Conservation (phyloP, 2,888 invertebrate genomes). For the Adelognathus sp. region DNA sequence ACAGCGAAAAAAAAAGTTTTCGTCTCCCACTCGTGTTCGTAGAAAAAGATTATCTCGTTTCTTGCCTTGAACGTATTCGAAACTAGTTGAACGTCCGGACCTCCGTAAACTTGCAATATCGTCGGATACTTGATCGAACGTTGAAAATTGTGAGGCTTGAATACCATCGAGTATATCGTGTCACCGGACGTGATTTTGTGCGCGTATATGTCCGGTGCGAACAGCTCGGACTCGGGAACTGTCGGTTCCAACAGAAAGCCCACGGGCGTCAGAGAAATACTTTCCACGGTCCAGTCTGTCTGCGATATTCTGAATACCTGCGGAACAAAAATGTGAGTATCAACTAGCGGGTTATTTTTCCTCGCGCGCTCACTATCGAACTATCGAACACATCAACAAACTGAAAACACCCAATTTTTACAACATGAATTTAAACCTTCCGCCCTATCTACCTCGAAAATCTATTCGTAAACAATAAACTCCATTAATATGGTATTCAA, state of each 20-base stretch:
- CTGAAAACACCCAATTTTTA: too few species aligned
- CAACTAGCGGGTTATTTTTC: too few species aligned
- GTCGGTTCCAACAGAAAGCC: conserved; percentile 88
- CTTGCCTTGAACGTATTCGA: conserved; percentile 95
- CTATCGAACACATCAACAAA: too few species aligned
- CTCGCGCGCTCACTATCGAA: too few species aligned
- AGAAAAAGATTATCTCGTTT: neutral
- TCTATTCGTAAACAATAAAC: too few species aligned
- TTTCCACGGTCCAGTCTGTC: conserved; percentile 86
- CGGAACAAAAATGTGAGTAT: neutral
- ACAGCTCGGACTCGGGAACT: conserved; percentile 83
- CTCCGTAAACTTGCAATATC: conserved; percentile 98
- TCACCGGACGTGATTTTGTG: conserved; percentile 88
- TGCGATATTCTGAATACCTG: conserved; percentile 87
- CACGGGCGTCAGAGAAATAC: conserved; percentile 86
- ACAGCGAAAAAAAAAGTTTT: neutral
- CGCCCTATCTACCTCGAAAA: too few species aligned
- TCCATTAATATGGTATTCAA: too few species aligned
- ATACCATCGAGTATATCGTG: conserved; percentile 93
- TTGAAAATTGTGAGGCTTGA: conserved; percentile 90
- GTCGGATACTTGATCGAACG: conserved; percentile 91
- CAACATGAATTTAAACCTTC: too few species aligned
- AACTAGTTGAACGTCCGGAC: conserved; percentile 98
- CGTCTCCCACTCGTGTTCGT: neutral
- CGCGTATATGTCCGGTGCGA: conserved; percentile 88